Evolutionary conservation across 92 coral and sea anemone species (phyloP), one percentile per base, ranked within the genome.

Genomic region (Nematostella vectensis): DNA sequence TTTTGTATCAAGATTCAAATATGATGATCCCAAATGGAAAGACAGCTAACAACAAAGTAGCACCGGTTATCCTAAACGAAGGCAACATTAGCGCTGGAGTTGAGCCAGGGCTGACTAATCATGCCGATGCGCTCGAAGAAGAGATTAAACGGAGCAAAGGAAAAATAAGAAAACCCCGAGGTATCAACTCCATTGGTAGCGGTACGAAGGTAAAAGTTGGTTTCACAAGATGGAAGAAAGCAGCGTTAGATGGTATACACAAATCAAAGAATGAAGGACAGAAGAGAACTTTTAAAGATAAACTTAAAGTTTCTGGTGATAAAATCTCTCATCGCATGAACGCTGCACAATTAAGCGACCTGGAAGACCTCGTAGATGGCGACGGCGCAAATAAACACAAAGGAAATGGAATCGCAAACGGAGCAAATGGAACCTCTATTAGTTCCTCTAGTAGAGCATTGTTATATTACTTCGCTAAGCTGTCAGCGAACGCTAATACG

Each of bases 391-490:
- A 68, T 24, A 51, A 58, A 47, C 63, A 36, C 33, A 71, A 50
- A 22, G 67, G 57, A 27, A 58, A 61, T 26, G 63, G 51, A 51
- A 58, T 48, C 38, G 57, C 39, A 38, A 80, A 71, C 27, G 77
- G 76, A 16, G 64, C 74, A 22, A 63, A 59, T 29, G 60, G 47
- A 0, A 40, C 39, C 2, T 43, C 69, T 0, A 69, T 85, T 1
- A 87, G 77, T 66, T 85, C 97, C 10, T 84, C 94, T 3, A 89
- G 97, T 50, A 71, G 94, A 53, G 97, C 97, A 24, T 49, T 89
- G 54, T 43, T 89, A 25, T 83, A 81, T 54, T 89, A 89, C 56
- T 89, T 89, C 48, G 80, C 95, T 22, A 85, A 89, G 74, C 71
- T 89, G 20, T 88, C 97, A 37, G 69, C 78, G 11, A 77, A 88